Evolutionary conservation across 2,888 invertebrate species (phyloP), one percentile per base, ranked within the genome.

Genomic region (Phlogophora meticulosa): DNA sequence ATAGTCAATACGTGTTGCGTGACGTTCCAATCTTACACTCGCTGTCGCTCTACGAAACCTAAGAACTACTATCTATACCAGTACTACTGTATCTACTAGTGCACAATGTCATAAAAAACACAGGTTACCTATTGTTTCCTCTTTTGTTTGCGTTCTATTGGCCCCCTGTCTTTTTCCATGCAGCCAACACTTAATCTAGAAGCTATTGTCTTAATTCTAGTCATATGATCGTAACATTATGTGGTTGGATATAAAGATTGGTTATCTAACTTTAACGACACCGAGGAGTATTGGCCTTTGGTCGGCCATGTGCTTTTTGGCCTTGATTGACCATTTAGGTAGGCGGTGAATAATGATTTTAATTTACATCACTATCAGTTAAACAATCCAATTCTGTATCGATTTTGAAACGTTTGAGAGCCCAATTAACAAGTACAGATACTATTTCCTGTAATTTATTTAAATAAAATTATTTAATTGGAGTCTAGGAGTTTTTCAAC

Each of bases 1-100:
- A 84, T 72, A 84, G 40, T 78, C 68, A 66, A 45, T 69, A 65
- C 43, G 63, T 64, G 64, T 55, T 65, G 49, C 70, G 60, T 66
- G 62, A 76, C 60, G 66, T 56, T 52, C 42, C 55, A 43, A 59
- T 69, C 72, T 65, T 66, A 65, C 57, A 48, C 36, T 57, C 46
- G 43, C 24, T 32, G 49, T 38, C 43, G 42, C 45, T 59, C 53
- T 49, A 67, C 66, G 32, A 46, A 58, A 52, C 40, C 57, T 46
- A 58, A 52, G 51, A 51, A 55, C 24, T n/a, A n/a, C n/a, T n/a
- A n/a, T n/a, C n/a, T n/a, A n/a, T n/a, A 40, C 42, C 9, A 42
- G 43, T 24, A 49, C n/a, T n/a, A n/a, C n/a, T 11, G 20, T 48
- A 9, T 28, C n/a, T 38, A 52, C 43, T 57, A 53, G 34, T 38